Evolutionary conservation across 2,113 vertebrate genomes (phyloP), one percentile per base, ranked within the genome.

Genomic region (Engraulis encrasicolus): DNA sequence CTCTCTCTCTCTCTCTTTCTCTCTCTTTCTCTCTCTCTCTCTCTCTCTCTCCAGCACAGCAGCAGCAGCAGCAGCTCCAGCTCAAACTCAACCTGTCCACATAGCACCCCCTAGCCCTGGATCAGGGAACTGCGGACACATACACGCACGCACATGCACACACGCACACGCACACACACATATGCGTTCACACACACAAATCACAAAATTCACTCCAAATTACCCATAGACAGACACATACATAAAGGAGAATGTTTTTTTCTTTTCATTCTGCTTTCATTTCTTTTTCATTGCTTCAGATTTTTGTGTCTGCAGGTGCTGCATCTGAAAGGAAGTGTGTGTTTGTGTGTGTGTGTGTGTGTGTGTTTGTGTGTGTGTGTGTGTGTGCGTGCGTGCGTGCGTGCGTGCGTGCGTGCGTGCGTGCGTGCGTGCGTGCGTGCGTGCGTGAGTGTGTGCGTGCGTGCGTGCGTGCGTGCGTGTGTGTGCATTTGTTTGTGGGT

Each of bases 51-150:
- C 40, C 40, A 45, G 40, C 23, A 31, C 58, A 66, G 23, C 12
- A 9, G 23, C 58, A 66, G 58, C 58, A 66, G 58, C n/a, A 14
- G 58, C 58, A 61, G 54, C 15, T 18, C 50, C 0, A 15, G 17
- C 50, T 52, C 54, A 19, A 82, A 48, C 79, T 45, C 79, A 87
- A 87, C 89, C 84, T 92, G 93, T 92, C 93, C 92, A 92, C 90
- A 92, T 90, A 92, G 94, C 94, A 92, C 95, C 95, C 94, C 93
- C 95, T 95, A 95, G 94, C 95, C 93, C 92, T 91, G 78, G 66
- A 88, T 92, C 83, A 86, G 85, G 90, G 94, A 92, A 95, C 83
- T 94, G 93, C 82, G 92, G 50, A 81, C 77, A 66, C 82, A 40
- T 79, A 52, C 79, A 78, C 61, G 71, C 58, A 81, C 18, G 71